Base-by-base conservation (phyloP, 2,797 vertebrate genomes). In the Hyperoplus immaculatus region DNA sequence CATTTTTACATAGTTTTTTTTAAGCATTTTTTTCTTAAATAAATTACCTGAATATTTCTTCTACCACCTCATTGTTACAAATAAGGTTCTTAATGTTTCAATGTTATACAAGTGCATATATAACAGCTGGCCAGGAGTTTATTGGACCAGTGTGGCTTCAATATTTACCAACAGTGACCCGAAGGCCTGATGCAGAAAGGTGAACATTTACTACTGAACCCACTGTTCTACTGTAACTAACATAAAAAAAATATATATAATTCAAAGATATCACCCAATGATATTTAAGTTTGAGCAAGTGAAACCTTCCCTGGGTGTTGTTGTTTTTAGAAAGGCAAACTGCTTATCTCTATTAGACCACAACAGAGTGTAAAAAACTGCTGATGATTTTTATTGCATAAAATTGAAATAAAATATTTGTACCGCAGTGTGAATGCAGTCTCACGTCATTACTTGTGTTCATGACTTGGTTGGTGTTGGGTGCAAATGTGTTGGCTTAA, bases 361-460 rank as follows among this genome's bases (percentile, higher is more conserved):
- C n/a, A 61, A 1, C 15, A 47, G 13, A 14, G 36, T 7, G 6
- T 39, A 43, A 73, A 29, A 78, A 59, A 64, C 5, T 63, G 16
- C 51, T 66, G 42, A 61, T 71, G 38, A 15, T 59, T 60, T 68
- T 57, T 69, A 29, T 65, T 65, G 46, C n/a, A 55, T 46, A 50
- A 64, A 69, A 53, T 12, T 29, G 29, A 9, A 56, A 15, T 15
- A 4, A 29, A 39, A 55, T 5, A 15, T 53, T 56, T 60, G 58
- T 14, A 61, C 53, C 63, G 67, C 84, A 75, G 64, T 21, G 7
- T 62, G 62, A 80, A 76, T 16, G 4, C 14, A 54, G 80, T 77
- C 77, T 67, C 65, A 71, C 69, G 54, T 63, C 68, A 82, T 87
- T 80, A 78, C 64, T 83, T 78, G 69, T 50, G 63, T 81, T 81